Evolutionary conservation across 2,113 vertebrate genomes (phyloP).

Genomic region (Odontophorus gujanensis): DNA sequence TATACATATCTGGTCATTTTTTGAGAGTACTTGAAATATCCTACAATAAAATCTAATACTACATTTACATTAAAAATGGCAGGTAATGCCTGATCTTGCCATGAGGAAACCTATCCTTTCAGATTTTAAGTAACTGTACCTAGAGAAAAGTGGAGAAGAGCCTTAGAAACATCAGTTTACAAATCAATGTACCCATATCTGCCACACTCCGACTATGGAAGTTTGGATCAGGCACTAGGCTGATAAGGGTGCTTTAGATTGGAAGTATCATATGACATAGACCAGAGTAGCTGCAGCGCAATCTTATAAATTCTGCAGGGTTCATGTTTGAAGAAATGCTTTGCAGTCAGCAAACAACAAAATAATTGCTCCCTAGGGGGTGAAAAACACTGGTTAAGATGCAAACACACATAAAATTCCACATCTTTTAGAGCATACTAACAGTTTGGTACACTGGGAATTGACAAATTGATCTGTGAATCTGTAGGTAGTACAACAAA

Average conservation of each 20-base stretch:
- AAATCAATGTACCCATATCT: not conserved
- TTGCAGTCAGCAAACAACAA: conserved; percentile 4
- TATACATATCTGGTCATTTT: not conserved
- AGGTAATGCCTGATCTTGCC: not conserved
- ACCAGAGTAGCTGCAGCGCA: not conserved
- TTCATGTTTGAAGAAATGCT: conserved; percentile 19
- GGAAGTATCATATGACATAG: not conserved
- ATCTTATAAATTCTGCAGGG: not conserved
- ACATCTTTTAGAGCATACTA: conserved; percentile 23
- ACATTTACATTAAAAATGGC: not conserved
- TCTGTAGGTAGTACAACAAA: not conserved
- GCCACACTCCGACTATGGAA: not conserved
- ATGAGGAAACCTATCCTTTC: not conserved
- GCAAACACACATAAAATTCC: conserved; percentile 27
- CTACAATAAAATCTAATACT: not conserved
- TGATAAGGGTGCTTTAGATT: not conserved
- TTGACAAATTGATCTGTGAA: not conserved
- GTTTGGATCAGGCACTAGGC: not conserved
- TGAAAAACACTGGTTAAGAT: conserved; percentile 22
- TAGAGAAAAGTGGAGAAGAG: not conserved
- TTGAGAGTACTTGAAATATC: not conserved
- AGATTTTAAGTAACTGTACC: not conserved
- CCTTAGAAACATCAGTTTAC: not conserved
- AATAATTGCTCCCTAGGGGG: conserved; percentile 14
- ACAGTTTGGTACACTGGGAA: not conserved